A percentile compares a stretch with the other conserved stretches of the same genome.
Conservation (phyloP, 2,888 invertebrate genomes). For the Pheosia tremula region DNA sequence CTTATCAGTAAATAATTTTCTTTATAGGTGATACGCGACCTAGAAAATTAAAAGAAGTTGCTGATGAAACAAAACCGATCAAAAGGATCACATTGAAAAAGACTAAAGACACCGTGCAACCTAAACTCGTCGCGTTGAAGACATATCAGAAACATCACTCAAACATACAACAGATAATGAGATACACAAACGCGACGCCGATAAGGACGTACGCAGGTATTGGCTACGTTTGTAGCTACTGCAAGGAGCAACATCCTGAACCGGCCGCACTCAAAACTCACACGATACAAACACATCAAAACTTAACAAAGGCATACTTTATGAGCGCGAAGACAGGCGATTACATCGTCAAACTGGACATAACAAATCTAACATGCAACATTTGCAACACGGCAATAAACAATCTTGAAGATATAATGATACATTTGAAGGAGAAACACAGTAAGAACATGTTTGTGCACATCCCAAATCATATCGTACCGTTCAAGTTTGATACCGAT, state of each 20-base stretch:
- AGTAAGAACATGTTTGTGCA: conserved; percentile 40
- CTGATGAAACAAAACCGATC: not conserved
- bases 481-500: conserved; percentile 57
- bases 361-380: conserved; percentile 51
- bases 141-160: not conserved
- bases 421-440: conserved; percentile 48
- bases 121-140: not conserved
- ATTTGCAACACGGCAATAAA: conserved; percentile 42
- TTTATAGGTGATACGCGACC: conserved; percentile 6
- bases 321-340: conserved; percentile 42
- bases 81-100: not conserved
- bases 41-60: not conserved
- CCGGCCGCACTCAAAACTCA: conserved; percentile 60
- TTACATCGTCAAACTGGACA: conserved; percentile 58
- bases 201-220: conserved; percentile 57
- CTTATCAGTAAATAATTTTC: not conserved
- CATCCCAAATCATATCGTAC: conserved; percentile 58
- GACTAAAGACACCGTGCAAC: not conserved
- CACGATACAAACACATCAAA: conserved; percentile 48
- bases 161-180: not conserved
- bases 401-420: conserved; percentile 38
- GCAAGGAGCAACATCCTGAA: conserved; percentile 50
- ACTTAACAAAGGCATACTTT: conserved; percentile 47
- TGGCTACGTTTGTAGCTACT: conserved; percentile 64
- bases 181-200: conserved; percentile 64